These are phyloP conservation scores for Adelphocoris suturalis DNA, from an alignment of 2,888 invertebrate species.

Conservation along the genomic window DNA sequence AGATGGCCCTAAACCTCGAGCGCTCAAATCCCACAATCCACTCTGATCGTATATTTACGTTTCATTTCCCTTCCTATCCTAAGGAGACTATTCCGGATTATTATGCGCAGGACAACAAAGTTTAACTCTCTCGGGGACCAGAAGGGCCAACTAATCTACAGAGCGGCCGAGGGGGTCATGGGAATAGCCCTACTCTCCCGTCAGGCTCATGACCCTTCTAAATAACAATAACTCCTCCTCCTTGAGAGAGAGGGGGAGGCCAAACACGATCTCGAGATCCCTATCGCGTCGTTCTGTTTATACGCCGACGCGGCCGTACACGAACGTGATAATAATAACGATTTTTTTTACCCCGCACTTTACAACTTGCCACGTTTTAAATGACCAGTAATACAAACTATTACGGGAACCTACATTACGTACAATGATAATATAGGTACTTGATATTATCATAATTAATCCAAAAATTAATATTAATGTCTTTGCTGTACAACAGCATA, in stretches of 20 bases:
- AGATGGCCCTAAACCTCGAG: neutral
- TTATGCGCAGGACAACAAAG: neutral
- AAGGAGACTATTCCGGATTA: neutral
- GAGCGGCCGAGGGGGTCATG: neutral
- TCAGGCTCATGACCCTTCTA: neutral
- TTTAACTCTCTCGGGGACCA: neutral
- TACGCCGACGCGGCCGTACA: neutral
- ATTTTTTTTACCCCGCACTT: neutral
- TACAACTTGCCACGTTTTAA: too few relatives aligned
- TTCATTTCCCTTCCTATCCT: neutral
- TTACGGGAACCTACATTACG: too few relatives aligned
- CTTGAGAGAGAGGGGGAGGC: neutral
- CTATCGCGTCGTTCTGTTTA: constrained; percentile 25
- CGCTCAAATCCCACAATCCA: neutral
- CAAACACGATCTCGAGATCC: neutral
- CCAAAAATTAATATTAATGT: too few relatives aligned
- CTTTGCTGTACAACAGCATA: too few relatives aligned
- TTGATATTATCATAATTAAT: too few relatives aligned
- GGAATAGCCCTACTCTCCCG: neutral
- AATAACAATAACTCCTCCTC: neutral
- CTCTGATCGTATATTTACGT: neutral
- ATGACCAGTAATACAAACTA: too few relatives aligned
- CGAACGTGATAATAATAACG: constrained; percentile 31
- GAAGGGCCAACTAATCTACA: neutral
- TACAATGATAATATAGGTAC: too few relatives aligned